phyloP scores from a whole-genome alignment of 2,888 invertebrate species.

The Cryptocephalus moraei region DNA sequence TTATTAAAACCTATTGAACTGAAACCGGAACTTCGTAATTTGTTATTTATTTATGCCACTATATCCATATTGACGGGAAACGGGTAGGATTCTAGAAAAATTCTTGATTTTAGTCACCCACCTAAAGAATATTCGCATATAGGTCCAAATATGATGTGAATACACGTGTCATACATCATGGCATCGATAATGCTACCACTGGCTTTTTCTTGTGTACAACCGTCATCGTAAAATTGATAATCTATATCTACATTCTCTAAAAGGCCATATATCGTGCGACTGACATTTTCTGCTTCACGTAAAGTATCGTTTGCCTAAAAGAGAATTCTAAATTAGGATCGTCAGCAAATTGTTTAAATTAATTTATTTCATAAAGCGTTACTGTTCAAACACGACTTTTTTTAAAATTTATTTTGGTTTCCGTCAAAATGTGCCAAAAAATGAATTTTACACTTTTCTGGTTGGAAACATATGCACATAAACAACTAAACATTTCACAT shows the following conservation, averaged over 20 bases:
- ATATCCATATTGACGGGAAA: background rate
- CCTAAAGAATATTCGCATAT: slow-evolving; percentile 74
- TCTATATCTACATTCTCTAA: slow-evolving; percentile 49
- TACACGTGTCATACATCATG: slow-evolving; percentile 49
- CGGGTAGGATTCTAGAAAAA: background rate
- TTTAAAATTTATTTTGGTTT: too few relatives aligned
- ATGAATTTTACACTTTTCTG: too few relatives aligned
- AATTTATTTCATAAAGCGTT: too few relatives aligned
- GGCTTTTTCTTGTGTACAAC: slow-evolving; percentile 63
- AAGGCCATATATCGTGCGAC: slow-evolving; percentile 34
- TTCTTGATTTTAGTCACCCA: slow-evolving; percentile 36
- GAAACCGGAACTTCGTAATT: too few relatives aligned
- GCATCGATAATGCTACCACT: slow-evolving; percentile 64
- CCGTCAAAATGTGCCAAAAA: too few relatives aligned
- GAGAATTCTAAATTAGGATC: too few relatives aligned
- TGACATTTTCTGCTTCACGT: slow-evolving; percentile 49
- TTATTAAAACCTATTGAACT: too few relatives aligned
- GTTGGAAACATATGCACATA: too few relatives aligned
- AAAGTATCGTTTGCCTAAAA: slow-evolving; percentile 51
- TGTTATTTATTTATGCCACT: background rate
- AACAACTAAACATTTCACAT: too few relatives aligned
- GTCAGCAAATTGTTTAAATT: too few relatives aligned
- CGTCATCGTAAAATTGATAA: slow-evolving; percentile 57
- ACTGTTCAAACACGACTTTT: too few relatives aligned
- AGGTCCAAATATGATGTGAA: slow-evolving; percentile 71